Conservation (phyloP, 2,113 vertebrate genomes). For the Tamias sibiricus region DNA sequence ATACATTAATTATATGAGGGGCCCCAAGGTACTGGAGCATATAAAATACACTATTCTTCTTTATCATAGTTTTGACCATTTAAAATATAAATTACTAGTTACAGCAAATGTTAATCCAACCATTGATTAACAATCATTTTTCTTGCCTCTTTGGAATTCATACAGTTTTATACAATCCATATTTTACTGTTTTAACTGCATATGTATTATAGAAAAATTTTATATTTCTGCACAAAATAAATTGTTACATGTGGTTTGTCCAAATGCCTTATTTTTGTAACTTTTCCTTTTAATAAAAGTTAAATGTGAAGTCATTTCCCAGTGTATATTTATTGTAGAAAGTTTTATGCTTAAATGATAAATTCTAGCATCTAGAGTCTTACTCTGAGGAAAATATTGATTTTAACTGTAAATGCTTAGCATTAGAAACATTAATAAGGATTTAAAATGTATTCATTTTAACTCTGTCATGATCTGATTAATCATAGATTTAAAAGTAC, state of each 20-base stretch:
- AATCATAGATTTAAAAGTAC: conserved; percentile 45
- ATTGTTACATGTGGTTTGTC: not conserved
- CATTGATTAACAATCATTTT: conserved; percentile 33
- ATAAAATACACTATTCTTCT: not conserved
- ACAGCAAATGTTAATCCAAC: not conserved
- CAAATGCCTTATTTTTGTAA: conserved; percentile 31
- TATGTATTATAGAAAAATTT: conserved; percentile 27
- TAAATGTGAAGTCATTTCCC: conserved; percentile 39
- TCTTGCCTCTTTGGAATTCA: conserved; percentile 37
- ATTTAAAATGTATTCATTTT: conserved; percentile 47
- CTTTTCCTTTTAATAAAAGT: conserved; percentile 9
- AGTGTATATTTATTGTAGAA: not conserved
- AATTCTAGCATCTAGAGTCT: conserved; percentile 32
- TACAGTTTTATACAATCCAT: not conserved
- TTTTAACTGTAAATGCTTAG: conserved; percentile 62
- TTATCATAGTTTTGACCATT: not conserved
- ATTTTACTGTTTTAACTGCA: not conserved
- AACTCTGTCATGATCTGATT: conserved; percentile 47
- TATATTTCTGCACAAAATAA: conserved; percentile 49
- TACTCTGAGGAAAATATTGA: conserved; percentile 60
- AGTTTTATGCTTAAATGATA: conserved; percentile 45
- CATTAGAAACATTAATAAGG: conserved; percentile 44
- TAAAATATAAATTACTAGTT: conserved; percentile 36
- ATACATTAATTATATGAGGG: not conserved
- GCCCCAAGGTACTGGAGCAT: not conserved